These are phyloP conservation scores for Aporophyla nigra DNA, from an alignment of 2,888 invertebrate species.

Conservation along the genomic window DNA sequence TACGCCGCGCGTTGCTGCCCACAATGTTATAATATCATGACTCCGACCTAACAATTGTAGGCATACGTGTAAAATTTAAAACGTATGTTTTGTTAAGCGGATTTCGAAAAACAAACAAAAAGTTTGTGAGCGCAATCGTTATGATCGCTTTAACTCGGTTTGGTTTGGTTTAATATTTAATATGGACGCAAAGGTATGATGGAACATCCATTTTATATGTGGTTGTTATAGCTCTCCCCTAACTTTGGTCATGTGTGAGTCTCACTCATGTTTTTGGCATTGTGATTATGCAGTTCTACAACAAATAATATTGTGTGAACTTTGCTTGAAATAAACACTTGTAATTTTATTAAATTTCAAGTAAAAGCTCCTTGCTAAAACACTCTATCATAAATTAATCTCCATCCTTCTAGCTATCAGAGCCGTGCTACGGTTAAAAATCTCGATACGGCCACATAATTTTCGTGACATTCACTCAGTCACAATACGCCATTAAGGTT, in stretches of 20 bases:
- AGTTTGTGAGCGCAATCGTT: constrained; percentile 66
- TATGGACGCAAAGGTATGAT: constrained; percentile 62
- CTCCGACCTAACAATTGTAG: constrained; percentile 74
- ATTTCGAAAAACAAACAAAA: constrained; percentile 74
- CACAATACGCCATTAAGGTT: constrained; percentile 89
- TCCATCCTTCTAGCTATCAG: constrained; percentile 57
- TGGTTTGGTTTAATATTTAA: constrained; percentile 68
- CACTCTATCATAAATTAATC: constrained; percentile 51
- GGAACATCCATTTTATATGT: constrained; percentile 60
- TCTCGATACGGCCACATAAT: constrained; percentile 82
- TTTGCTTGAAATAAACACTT: not conserved
- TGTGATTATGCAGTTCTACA: constrained; percentile 13
- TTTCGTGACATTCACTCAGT: constrained; percentile 87
- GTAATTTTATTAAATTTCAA: constrained; percentile 8
- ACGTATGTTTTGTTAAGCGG: constrained; percentile 76
- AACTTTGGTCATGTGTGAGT: constrained; percentile 42
- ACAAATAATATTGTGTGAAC: constrained; percentile 8
- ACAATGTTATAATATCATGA: constrained; percentile 70
- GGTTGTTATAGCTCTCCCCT: constrained; percentile 51
- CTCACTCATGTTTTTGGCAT: constrained; percentile 28
- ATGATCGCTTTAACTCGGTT: constrained; percentile 67
- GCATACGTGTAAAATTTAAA: constrained; percentile 77
- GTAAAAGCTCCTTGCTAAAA: constrained; percentile 27
- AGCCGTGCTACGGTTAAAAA: constrained; percentile 67
- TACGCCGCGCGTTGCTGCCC: constrained; percentile 60